Percentiles rank a stretch among this genome's conserved stretches.
Evolutionary conservation across 2,797 vertebrate species (phyloP).

Genomic region (Tympanoctomys barrerae): DNA sequence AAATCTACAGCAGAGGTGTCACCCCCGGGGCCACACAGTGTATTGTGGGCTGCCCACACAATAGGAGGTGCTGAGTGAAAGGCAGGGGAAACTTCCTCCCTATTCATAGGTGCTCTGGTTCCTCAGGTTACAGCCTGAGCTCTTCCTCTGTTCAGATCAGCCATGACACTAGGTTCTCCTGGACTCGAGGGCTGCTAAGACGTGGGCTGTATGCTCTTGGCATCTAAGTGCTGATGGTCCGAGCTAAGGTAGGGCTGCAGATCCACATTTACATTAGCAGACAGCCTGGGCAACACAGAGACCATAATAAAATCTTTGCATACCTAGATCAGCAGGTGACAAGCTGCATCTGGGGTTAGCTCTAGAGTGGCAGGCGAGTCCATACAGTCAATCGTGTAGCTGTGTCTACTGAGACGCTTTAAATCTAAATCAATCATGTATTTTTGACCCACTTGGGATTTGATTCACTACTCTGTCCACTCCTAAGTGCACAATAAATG

Average conservation of each 20-base stretch:
- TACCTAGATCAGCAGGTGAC: background rate
- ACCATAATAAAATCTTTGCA: background rate
- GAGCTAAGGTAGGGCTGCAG: background rate
- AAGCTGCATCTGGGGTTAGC: background rate
- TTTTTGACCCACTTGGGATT: background rate
- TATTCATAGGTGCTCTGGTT: background rate
- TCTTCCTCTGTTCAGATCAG: background rate
- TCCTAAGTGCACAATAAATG: background rate
- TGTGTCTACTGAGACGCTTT: background rate
- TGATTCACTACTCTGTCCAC: background rate
- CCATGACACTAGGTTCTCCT: background rate
- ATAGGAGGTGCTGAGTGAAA: background rate
- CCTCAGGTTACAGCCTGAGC: background rate
- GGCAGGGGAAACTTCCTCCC: background rate
- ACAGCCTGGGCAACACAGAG: no score
- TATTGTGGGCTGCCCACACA: background rate
- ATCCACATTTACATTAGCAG: background rate
- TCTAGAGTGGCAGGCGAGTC: background rate
- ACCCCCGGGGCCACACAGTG: background rate
- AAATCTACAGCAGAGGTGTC: background rate
- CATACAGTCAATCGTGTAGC: accelerated
- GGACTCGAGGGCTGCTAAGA: background rate
- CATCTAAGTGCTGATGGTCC: background rate
- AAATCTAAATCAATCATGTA: background rate
- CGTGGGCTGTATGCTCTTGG: background rate